Evolutionary conservation across 2,888 invertebrate genomes (phyloP).

Genomic region (Neoaliturus tenellus): DNA sequence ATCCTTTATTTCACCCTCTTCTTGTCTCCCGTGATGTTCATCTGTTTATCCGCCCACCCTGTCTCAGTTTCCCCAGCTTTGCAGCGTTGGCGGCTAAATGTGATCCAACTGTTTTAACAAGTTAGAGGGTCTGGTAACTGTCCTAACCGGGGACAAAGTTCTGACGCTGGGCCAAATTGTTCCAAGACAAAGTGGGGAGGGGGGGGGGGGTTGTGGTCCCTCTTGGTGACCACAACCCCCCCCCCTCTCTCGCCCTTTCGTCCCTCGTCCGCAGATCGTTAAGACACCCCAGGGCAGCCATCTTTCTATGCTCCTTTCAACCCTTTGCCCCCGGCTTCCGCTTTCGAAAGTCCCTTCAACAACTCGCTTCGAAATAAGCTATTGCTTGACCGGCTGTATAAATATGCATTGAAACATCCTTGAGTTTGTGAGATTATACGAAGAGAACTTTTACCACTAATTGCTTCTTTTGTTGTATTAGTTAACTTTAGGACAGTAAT

Average conservation of each 20-base stretch:
- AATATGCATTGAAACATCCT: not conserved
- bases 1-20: too few species aligned
- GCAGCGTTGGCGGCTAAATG: not conserved
- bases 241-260: slow-evolving; percentile 2
- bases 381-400: slow-evolving; percentile 10
- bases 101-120: slow-evolving; percentile 39
- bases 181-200: slow-evolving; percentile 11
- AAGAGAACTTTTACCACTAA: too few species aligned
- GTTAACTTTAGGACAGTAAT: too few species aligned
- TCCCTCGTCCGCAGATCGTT: slow-evolving; percentile 50
- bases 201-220: slow-evolving; percentile 39
- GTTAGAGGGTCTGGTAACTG: slow-evolving; percentile 44
- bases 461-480: too few species aligned
- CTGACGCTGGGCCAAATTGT: slow-evolving; percentile 50
- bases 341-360: slow-evolving; percentile 16
- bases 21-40: not conserved
- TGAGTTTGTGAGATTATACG: too few species aligned
- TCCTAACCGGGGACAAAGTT: slow-evolving; percentile 52
- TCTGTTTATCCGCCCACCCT: not conserved
- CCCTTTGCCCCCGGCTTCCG: slow-evolving; percentile 24
- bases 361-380: not conserved
- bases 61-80: not conserved
- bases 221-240: slow-evolving; percentile 48
- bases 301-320: slow-evolving; percentile 49
- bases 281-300: slow-evolving; percentile 51